phyloP scores from a whole-genome alignment of 2,888 invertebrate genomes.

The Lycaena phlaeas region DNA sequence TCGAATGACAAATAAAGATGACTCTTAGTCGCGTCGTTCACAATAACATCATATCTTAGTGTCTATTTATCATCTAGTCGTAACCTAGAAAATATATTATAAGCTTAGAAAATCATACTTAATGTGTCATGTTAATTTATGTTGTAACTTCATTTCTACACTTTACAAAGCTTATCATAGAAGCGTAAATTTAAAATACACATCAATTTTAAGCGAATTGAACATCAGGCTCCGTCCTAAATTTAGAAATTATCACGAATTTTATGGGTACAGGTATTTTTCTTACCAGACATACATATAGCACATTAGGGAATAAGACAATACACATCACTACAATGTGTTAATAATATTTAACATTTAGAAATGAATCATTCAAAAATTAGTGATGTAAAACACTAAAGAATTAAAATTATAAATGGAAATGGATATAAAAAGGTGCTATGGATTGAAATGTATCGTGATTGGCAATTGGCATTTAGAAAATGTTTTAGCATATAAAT shows the following conservation, averaged over 20 bases:
- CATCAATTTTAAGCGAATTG: neutral
- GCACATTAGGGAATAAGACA: neutral
- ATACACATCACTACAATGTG: neutral
- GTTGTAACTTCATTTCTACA: neutral
- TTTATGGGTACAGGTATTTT: neutral
- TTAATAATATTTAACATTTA: neutral
- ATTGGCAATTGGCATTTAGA: neutral
- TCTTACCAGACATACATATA: neutral
- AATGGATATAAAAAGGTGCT: neutral
- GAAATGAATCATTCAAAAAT: neutral
- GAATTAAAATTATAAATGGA: neutral
- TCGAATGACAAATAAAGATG: too few species aligned
- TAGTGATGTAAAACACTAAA: neutral
- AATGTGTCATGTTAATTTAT: neutral
- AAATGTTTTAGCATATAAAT: neutral
- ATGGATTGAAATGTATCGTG: neutral
- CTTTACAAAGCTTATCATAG: neutral
- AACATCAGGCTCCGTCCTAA: conserved; percentile 5
- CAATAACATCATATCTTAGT: neutral
- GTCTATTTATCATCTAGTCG: neutral
- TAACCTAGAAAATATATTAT: neutral
- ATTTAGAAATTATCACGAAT: neutral
- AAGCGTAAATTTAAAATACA: neutral
- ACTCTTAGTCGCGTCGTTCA: too few species aligned
- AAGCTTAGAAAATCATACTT: neutral